Evolutionary conservation across 2,797 vertebrate species (phyloP).

Genomic region (Hephaestus fuliginosus): DNA sequence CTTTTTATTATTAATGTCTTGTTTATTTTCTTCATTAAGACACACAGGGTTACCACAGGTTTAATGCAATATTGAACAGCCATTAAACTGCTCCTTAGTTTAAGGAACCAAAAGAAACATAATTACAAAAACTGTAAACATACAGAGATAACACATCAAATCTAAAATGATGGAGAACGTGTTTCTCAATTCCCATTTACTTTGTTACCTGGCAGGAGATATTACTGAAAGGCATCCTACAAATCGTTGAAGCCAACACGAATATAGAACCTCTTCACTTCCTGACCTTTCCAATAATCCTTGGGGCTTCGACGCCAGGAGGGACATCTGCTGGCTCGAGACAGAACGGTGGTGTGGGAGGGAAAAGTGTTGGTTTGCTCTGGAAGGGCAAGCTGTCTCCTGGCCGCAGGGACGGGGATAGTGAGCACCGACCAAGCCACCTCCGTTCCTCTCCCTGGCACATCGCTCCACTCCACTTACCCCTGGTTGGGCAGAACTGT

Average conservation of each 20-base stretch:
- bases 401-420: slow-evolving; percentile 83
- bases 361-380: slow-evolving; percentile 82
- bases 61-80: background rate
- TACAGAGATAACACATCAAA: background rate
- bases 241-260: slow-evolving; percentile 90
- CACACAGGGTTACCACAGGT: background rate
- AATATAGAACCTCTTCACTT: slow-evolving; percentile 90
- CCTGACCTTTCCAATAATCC: slow-evolving; percentile 90
- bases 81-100: background rate
- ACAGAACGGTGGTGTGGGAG: slow-evolving; percentile 71
- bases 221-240: slow-evolving; percentile 91
- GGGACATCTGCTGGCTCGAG: slow-evolving; percentile 81
- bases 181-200: slow-evolving; percentile 12
- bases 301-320: slow-evolving; percentile 62
- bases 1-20: background rate
- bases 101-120: background rate
- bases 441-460: slow-evolving; percentile 93
- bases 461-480: slow-evolving; percentile 92
- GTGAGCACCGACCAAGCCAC: slow-evolving; percentile 80
- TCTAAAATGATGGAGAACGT: background rate
- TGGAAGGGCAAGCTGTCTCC: slow-evolving; percentile 88
- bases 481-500: slow-evolving; percentile 95
- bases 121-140: background rate
- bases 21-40: slow-evolving; percentile 13
- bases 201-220: slow-evolving; percentile 86